Base-by-base conservation (phyloP, 1,140 invertebrate species). In the Drosophila watanabei region DNA sequence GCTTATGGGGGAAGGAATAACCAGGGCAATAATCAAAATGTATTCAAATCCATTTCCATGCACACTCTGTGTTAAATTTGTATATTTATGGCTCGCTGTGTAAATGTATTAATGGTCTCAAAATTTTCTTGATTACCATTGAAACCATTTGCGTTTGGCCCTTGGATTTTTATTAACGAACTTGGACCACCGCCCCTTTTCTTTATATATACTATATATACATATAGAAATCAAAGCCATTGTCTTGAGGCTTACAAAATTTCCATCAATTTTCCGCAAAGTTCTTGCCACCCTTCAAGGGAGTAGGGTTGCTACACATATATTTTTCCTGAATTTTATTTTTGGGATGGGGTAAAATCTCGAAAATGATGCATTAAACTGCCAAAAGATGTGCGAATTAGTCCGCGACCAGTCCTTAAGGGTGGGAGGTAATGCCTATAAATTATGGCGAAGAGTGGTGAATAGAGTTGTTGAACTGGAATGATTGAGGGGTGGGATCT, bases 1-100 rank as follows among this genome's bases (percentile, higher is more conserved):
- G 61, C 6, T n/a, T 49, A 11, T 30, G 45, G 54, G 43, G 73
- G 54, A 81, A 61, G 87, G 59, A 46, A 60, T 79, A 79, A 45
- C 80, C 68, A 70, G 77, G 78, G 84, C 84, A 84, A 87, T 87
- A 87, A 87, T 85, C 82, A 61, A 73, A 57, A 78, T 78, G 64
- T 78, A 72, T 83, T 76, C 57, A 73, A 30, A 54, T 43, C 49
- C 51, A 63, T 43, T 72, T 62, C 57, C 39, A 75, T 58, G 48
- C 65, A 59, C 52, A 37, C 33, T 56, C 43, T 41, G 11, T 76
- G 18, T 46, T 56, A 58, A 68, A 45, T 66, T 68, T 78, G 64
- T 78, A 57, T 71, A 49, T 79, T 79, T 79, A 79, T 79, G 51
- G 58, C 52, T 54, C 35, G 61, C 57, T 71, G 28, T 78, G 49